Evolutionary conservation across 2,888 invertebrate genomes (phyloP).

Genomic region (Zaprionus obscuricornis): DNA sequence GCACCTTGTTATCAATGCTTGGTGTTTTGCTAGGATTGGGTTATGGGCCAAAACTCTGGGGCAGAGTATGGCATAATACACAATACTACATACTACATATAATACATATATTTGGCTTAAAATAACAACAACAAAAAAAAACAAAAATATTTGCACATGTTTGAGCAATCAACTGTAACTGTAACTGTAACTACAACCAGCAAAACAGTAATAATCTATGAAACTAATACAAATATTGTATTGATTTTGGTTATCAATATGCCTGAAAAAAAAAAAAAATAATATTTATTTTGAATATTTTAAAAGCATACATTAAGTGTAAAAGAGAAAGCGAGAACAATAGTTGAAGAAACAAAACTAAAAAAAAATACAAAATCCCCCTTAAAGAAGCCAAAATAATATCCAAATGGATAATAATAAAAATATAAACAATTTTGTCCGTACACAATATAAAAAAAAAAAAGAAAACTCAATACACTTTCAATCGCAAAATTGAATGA

Average conservation of each 20-base stretch:
- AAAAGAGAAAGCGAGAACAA: slow-evolving; percentile 26
- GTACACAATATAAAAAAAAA: slow-evolving; percentile 9
- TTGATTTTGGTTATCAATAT: slow-evolving; percentile 25
- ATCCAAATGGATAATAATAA: slow-evolving; percentile 50
- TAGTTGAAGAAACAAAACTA: slow-evolving; percentile 33
- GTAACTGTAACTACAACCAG: too few relatives aligned
- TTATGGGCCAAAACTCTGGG: slow-evolving; percentile 8
- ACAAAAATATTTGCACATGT: slow-evolving; percentile 72
- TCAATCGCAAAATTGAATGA: slow-evolving; percentile 7
- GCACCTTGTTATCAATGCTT: slow-evolving; percentile 31
- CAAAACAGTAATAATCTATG: slow-evolving; percentile 45
- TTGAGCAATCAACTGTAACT: slow-evolving; percentile 19
- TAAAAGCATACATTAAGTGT: slow-evolving; percentile 31
- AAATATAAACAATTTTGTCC: slow-evolving; percentile 40
- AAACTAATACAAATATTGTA: too few relatives aligned
- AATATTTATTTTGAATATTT: slow-evolving; percentile 58
- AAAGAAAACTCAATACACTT: slow-evolving; percentile 18
- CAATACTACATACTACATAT: slow-evolving; percentile 26
- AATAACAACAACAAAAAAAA: slow-evolving; percentile 38
- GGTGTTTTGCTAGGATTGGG: slow-evolving; percentile 4
- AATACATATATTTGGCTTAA: too few relatives aligned
- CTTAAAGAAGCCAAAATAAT: slow-evolving; percentile 59
- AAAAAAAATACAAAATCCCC: slow-evolving; percentile 10
- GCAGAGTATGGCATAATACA: slow-evolving; percentile 31
- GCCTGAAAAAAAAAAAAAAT: slow-evolving; percentile 47